These are phyloP conservation scores for Diabrotica virgifera DNA, from an alignment of 1,140 invertebrate genomes.

Conservation along the genomic window DNA sequence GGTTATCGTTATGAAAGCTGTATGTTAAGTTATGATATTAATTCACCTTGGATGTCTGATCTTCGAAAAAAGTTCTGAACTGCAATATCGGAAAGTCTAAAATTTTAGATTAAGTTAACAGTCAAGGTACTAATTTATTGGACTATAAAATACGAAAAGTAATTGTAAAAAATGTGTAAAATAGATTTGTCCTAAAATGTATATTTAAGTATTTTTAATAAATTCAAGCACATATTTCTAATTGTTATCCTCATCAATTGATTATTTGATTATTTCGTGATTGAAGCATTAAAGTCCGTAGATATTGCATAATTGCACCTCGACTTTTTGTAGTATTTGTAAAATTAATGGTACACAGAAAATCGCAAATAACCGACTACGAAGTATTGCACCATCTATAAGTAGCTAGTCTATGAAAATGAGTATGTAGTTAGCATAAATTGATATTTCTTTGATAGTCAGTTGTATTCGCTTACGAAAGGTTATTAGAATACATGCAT, in stretches of 20 bases:
- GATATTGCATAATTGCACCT: slow-evolving; percentile 26
- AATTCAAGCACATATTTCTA: neutral
- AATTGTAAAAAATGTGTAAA: no score
- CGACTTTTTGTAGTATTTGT: slow-evolving; percentile 28
- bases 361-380: slow-evolving; percentile 34
- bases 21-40: no score
- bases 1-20: no score
- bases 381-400: slow-evolving; percentile 32
- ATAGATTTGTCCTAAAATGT: no score
- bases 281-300: slow-evolving; percentile 25
- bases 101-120: no score
- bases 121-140: no score
- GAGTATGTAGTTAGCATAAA: slow-evolving; percentile 36
- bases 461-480: slow-evolving; percentile 27
- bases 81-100: no score
- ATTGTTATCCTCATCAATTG: slow-evolving; percentile 20
- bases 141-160: no score
- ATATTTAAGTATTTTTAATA: no score
- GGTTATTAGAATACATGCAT: slow-evolving; percentile 24
- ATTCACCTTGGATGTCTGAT: no score
- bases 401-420: slow-evolving; percentile 37
- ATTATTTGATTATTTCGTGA: slow-evolving; percentile 30
- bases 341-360: slow-evolving; percentile 30
- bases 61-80: no score
- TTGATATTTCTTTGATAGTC: slow-evolving; percentile 37